A percentile compares a stretch with the other conserved stretches of the same genome.
Conservation (phyloP, 1,140 invertebrate genomes). For the Harpegnathos saltator region DNA sequence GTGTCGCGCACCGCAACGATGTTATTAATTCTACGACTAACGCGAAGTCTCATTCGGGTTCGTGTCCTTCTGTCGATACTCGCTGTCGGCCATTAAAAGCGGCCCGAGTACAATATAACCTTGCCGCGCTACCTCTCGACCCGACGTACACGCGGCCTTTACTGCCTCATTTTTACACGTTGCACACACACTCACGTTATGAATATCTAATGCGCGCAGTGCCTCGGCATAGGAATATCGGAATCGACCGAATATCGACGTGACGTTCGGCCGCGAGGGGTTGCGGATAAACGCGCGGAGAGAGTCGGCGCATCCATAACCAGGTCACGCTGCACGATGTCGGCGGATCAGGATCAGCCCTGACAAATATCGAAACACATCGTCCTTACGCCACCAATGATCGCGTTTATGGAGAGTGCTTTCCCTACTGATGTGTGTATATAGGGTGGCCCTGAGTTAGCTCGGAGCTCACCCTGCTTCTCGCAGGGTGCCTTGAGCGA, state of each 20-base stretch:
- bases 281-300: not conserved
- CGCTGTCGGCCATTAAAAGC: too few species aligned
- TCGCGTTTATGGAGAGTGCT: not conserved
- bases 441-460: not conserved
- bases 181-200: constrained; percentile 15
- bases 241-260: not conserved
- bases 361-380: constrained; percentile 57
- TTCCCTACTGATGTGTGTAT: not conserved
- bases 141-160: constrained; percentile 9
- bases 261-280: not conserved
- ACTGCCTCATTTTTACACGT: not conserved
- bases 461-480: too few species aligned
- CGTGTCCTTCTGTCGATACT: too few species aligned
- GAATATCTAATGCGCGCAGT: constrained; percentile 23
- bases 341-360: constrained; percentile 8
- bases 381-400: constrained; percentile 3
- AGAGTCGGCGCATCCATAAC: constrained; percentile 7
- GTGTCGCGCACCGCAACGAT: too few species aligned
- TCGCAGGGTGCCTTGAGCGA: not conserved
- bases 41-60: too few species aligned
- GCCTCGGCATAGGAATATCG: constrained; percentile 2
- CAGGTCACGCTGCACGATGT: not conserved
- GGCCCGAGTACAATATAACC: too few species aligned
- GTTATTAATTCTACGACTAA: too few species aligned
- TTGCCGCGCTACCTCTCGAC: too few species aligned